These are phyloP conservation scores for Dipodomys stephensi DNA, from an alignment of 2,113 vertebrate species.

Conservation along the genomic window DNA sequence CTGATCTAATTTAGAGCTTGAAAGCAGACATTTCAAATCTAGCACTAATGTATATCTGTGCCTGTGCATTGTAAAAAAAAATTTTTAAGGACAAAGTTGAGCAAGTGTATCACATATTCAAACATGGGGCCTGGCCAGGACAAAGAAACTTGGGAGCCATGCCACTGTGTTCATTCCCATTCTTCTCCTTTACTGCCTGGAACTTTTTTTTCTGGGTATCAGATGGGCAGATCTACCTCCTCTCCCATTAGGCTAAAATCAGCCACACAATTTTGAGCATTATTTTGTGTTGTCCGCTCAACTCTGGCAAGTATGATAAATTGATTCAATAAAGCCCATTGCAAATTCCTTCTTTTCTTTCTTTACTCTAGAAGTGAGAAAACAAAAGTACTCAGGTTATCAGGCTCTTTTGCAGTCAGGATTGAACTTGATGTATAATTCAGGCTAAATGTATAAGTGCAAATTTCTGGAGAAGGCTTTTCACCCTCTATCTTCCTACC, in stretches of 20 bases:
- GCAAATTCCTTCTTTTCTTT: not conserved
- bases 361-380: slow-evolving; percentile 33
- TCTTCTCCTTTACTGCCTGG: slow-evolving; percentile 36
- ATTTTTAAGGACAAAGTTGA: slow-evolving; percentile 36
- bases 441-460: not conserved
- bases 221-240: not conserved
- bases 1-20: slow-evolving; percentile 46
- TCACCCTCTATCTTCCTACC: not conserved
- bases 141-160: not conserved
- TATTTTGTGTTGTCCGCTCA: not conserved
- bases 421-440: not conserved
- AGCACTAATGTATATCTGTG: slow-evolving; percentile 59
- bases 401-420: not conserved
- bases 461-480: slow-evolving; percentile 2
- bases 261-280: not conserved
- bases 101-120: not conserved
- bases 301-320: slow-evolving; percentile 39
- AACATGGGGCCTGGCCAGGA: slow-evolving; percentile 25
- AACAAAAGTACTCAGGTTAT: slow-evolving; percentile 25
- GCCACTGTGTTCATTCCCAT: slow-evolving; percentile 21
- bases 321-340: not conserved
- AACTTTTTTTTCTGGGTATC: slow-evolving; percentile 28
- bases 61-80: slow-evolving; percentile 19
- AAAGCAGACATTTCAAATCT: slow-evolving; percentile 50
- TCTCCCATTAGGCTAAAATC: not conserved